A percentile compares a stretch with the other conserved stretches of the same genome.
Conservation (phyloP, 1,140 invertebrate genomes). For the Neotoxoptera formosana region DNA sequence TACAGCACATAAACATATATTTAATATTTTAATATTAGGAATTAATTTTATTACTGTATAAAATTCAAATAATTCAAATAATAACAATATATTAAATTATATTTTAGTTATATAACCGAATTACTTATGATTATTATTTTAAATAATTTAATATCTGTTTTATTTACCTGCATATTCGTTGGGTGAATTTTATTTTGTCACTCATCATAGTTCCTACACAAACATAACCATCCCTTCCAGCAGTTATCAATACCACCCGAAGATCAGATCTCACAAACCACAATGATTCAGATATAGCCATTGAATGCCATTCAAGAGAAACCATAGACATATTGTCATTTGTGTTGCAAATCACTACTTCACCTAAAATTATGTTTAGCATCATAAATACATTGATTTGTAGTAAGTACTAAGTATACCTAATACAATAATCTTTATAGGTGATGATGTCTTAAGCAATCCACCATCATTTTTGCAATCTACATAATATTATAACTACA, state of each 20-base stretch:
- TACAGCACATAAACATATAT: neutral
- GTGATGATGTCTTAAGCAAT: neutral
- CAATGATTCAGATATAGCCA: neutral
- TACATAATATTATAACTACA: neutral
- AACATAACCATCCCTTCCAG: constrained; percentile 9
- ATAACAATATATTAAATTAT: too few relatives aligned
- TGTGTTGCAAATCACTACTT: neutral
- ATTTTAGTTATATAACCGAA: too few relatives aligned
- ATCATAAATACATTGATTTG: neutral
- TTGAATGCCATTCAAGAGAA: neutral
- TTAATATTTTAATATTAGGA: neutral
- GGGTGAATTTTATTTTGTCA: neutral
- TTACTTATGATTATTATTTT: neutral
- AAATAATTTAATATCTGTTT: neutral
- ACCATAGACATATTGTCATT: neutral
- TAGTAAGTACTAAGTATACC: neutral
- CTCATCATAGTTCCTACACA: constrained; percentile 23
- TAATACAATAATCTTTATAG: neutral
- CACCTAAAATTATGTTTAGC: neutral
- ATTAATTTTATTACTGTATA: neutral
- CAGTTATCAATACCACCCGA: neutral
- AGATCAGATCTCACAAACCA: constrained; percentile 44
- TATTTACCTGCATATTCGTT: neutral
- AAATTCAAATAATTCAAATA: too few relatives aligned
- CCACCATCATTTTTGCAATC: neutral